A percentile compares a stretch with the other conserved stretches of the same genome.
Evolutionary conservation across 2,113 vertebrate species (phyloP).

Genomic region (Glaucidium brasilianum): DNA sequence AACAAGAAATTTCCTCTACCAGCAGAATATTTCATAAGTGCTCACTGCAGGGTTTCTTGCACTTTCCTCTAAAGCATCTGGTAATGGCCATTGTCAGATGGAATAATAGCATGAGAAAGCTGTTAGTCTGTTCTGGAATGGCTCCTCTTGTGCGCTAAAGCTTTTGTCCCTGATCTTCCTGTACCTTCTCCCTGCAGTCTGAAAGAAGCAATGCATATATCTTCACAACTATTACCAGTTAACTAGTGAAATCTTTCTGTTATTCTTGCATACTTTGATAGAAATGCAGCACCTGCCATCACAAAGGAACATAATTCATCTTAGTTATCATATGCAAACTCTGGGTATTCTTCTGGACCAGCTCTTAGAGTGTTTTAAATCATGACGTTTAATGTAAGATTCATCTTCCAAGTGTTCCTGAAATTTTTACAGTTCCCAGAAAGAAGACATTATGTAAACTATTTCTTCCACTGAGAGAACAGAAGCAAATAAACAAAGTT

Average conservation of each 20-base stretch:
- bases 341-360: not conserved
- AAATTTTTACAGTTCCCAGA: not conserved
- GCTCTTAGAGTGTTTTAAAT: not conserved
- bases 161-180: not conserved
- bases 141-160: not conserved
- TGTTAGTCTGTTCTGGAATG: conserved; percentile 19
- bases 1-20: conserved; percentile 23
- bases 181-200: not conserved
- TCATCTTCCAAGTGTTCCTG: not conserved
- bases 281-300: not conserved
- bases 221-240: not conserved
- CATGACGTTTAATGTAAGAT: not conserved
- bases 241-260: not conserved
- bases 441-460: not conserved
- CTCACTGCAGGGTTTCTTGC: conserved; percentile 39
- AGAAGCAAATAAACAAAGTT: not conserved
- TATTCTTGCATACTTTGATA: not conserved
- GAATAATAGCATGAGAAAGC: conserved; percentile 16
- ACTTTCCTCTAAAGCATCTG: conserved; percentile 36
- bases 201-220: not conserved
- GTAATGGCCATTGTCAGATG: not conserved
- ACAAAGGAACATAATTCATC: not conserved
- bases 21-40: conserved; percentile 26
- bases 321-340: not conserved
- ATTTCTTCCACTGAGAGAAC: not conserved